Evolutionary conservation across 2,888 invertebrate genomes (phyloP).

Genomic region (Synergus gifuensis): DNA sequence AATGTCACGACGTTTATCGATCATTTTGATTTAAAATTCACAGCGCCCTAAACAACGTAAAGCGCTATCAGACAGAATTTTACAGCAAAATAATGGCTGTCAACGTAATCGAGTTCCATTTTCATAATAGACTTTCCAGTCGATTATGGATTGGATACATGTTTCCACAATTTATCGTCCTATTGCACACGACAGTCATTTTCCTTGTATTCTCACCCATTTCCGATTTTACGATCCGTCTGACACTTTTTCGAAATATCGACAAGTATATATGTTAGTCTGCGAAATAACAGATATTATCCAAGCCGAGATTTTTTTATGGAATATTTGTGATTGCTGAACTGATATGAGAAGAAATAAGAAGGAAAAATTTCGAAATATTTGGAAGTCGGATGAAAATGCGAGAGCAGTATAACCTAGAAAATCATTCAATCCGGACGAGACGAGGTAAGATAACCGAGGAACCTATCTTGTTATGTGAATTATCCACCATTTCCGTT

Average conservation of each 20-base stretch:
- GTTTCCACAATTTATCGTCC: conserved; percentile 27
- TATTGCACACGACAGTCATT: conserved; percentile 17
- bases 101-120: conserved; percentile 32
- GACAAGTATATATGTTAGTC: background rate
- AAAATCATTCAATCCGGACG: background rate
- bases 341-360: background rate
- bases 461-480: conserved; percentile 34
- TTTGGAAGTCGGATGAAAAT: background rate
- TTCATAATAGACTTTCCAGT: conserved; percentile 26
- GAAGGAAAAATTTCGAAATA: background rate
- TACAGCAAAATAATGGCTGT: conserved; percentile 31
- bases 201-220: conserved; percentile 18
- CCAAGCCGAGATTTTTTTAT: too few relatives aligned
- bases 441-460: conserved; percentile 7
- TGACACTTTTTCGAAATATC: conserved; percentile 10
- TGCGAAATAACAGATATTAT: too few relatives aligned
- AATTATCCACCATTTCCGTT: conserved; percentile 39
- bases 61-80: conserved; percentile 3
- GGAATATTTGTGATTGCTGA: too few relatives aligned
- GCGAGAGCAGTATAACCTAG: background rate
- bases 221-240: conserved; percentile 25
- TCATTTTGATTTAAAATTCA: background rate
- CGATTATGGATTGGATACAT: conserved; percentile 18
- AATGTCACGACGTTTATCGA: background rate
- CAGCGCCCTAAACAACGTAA: background rate